Base-by-base conservation (phyloP, 2,888 invertebrate species). In the Pardosa pseudoannulata region DNA sequence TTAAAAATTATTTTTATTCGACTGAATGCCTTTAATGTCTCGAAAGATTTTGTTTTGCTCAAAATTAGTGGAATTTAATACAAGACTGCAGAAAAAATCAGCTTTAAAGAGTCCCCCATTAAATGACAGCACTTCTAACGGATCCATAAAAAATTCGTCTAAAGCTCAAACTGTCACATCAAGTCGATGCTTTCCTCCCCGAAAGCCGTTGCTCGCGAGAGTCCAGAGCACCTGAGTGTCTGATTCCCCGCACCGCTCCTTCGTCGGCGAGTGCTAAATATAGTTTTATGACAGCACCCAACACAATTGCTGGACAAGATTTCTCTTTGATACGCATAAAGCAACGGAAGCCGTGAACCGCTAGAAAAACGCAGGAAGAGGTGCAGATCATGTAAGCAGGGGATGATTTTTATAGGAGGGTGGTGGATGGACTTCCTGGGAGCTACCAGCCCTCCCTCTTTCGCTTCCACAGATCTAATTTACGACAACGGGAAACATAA, bases 331-430 rank as follows among this genome's bases (percentile, higher is more conserved):
- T 2, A 46, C 5, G 11, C 5, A 56, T 79, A 79, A 79, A 73
- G 67, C 73, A 73, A 67, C 80, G 80, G 80, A 80, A 73, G 80
- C 31, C 56, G 72, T 72, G 79, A 79, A 19, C 56, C 56, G 56
- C 23, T 56, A 56, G 56, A 23, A 56, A 56, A 56, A 56, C 56
- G 2, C 56, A 56, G 56, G 56, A 56, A 56, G 23, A 56, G 56
- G 76, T 71, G 50, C 80, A 73, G 80, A 67, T 73, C 46, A 27
- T 23, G 31, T 9, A 27, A 13, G 67, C 27, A 73, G 64, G 67
- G 29, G 79, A 3, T 16, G 41, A 56, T 56, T 23, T 56, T 56
- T 56, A 56, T 56, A 23, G 64, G 71, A 64, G 50, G 39, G 68
- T n/a, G 41, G 41, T 36, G 70, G 39, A 36, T 56, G 19, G 56